phyloP scores from a whole-genome alignment of 2,113 vertebrate genomes.

The Upupa epops region DNA sequence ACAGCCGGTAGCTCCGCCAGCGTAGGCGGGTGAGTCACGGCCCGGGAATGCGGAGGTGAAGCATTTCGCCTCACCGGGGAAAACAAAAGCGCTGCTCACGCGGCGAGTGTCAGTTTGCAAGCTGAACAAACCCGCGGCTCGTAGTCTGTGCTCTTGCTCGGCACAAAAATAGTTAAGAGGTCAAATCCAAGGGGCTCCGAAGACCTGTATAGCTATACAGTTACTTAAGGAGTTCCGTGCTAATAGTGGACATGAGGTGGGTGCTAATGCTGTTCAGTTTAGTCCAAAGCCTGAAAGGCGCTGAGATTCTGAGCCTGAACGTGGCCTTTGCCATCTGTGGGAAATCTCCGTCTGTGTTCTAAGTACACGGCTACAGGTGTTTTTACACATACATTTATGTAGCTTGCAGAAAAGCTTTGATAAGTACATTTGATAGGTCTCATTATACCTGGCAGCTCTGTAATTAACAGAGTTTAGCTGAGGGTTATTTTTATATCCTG shows the following conservation, averaged over 20 bases:
- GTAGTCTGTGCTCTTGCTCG: fast-evolving
- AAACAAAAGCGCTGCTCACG: background rate
- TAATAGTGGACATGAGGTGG: background rate
- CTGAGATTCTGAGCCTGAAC: background rate
- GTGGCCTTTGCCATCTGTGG: background rate
- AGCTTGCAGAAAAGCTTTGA: background rate
- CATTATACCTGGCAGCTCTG: background rate
- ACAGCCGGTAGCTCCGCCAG: background rate
- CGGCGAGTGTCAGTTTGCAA: background rate
- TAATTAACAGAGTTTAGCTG: background rate
- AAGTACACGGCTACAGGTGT: background rate
- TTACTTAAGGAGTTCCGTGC: background rate
- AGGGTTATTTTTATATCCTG: slow-evolving; percentile 33
- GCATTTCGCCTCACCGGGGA: background rate
- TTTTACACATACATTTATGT: background rate
- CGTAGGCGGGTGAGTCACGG: background rate
- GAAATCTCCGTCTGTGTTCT: background rate
- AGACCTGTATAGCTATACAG: background rate
- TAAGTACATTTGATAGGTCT: background rate
- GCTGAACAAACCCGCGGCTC: background rate
- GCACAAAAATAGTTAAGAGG: background rate
- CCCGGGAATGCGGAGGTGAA: background rate
- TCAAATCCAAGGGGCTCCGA: background rate
- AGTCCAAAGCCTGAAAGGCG: background rate
- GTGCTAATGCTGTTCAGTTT: background rate